These are phyloP conservation scores for Bujurquina vittata DNA, from an alignment of 2,113 vertebrate species.

Conservation along the genomic window DNA sequence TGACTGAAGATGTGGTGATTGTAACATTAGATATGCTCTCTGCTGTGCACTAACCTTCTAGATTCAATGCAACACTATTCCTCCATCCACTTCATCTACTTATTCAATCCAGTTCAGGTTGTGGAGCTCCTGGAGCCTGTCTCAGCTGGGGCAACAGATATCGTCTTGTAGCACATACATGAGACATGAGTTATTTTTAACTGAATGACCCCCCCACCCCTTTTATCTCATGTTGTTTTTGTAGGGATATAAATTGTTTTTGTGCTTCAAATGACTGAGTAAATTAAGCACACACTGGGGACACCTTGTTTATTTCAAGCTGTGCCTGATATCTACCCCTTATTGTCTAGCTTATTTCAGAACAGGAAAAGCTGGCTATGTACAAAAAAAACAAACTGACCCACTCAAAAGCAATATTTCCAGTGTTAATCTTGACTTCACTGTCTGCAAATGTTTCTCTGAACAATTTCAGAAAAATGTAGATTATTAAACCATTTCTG, in stretches of 20 bases:
- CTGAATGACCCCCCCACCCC: not conserved
- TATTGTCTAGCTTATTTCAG: not conserved
- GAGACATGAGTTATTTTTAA: not conserved
- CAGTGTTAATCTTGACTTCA: not conserved
- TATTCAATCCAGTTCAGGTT: not conserved
- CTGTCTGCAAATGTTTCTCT: not conserved
- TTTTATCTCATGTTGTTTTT: not conserved
- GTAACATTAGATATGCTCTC: not conserved
- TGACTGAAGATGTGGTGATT: no score
- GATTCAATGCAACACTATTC: not conserved
- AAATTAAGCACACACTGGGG: not conserved
- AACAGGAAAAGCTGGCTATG: not conserved
- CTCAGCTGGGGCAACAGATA: not conserved
- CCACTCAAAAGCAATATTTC: not conserved
- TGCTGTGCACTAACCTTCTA: not conserved
- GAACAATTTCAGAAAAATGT: not conserved
- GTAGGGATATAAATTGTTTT: not conserved
- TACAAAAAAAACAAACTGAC: not conserved
- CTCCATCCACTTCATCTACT: not conserved
- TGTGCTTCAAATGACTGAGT: not conserved
- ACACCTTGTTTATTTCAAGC: not conserved
- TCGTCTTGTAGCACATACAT: not conserved
- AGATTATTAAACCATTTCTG: not conserved
- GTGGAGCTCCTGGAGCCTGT: no score
- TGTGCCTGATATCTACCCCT: not conserved